A percentile compares a stretch with the other conserved stretches of the same genome.
These are phyloP conservation scores for Sarcophaga bullata DNA, from an alignment of 1,140 invertebrate species.

Conservation along the genomic window DNA sequence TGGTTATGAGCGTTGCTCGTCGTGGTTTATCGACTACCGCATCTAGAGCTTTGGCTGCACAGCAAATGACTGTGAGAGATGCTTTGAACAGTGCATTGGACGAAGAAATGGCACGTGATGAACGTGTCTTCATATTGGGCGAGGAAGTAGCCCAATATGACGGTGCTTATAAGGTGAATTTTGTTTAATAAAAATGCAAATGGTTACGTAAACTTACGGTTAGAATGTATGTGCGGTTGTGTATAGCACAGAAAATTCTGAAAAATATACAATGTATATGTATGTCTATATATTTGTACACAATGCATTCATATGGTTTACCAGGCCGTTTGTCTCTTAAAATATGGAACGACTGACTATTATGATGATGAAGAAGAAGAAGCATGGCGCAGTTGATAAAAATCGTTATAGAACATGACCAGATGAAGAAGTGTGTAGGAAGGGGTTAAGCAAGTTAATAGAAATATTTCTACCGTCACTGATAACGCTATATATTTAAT, in stretches of 20 bases:
- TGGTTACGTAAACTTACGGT: slow-evolving; percentile 62
- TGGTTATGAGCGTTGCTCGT: slow-evolving; percentile 53
- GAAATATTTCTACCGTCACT: slow-evolving; percentile 5
- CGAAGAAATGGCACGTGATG: slow-evolving; percentile 96
- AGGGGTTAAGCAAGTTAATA: background rate
- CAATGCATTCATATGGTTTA: slow-evolving; percentile 15
- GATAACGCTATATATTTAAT: background rate
- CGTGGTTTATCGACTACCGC: slow-evolving; percentile 71
- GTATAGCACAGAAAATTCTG: background rate
- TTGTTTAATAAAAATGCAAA: background rate
- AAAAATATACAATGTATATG: background rate
- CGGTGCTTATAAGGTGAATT: slow-evolving; percentile 93
- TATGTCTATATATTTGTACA: background rate
- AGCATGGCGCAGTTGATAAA: background rate
- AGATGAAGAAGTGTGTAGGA: background rate
- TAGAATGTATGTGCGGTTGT: slow-evolving; percentile 24
- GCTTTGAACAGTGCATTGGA: slow-evolving; percentile 96
- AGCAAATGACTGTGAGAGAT: slow-evolving; percentile 93
- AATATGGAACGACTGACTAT: background rate
- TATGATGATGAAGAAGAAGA: background rate
- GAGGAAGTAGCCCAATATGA: slow-evolving; percentile 99
- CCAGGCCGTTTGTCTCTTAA: background rate
- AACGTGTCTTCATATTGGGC: slow-evolving; percentile 93
- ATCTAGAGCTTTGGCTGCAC: slow-evolving; percentile 68
- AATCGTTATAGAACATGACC: background rate